Percentiles rank a stretch among this genome's conserved stretches.
These are phyloP conservation scores for Heliconius hortense DNA, from an alignment of 2,888 invertebrate species.

Conservation along the genomic window DNA sequence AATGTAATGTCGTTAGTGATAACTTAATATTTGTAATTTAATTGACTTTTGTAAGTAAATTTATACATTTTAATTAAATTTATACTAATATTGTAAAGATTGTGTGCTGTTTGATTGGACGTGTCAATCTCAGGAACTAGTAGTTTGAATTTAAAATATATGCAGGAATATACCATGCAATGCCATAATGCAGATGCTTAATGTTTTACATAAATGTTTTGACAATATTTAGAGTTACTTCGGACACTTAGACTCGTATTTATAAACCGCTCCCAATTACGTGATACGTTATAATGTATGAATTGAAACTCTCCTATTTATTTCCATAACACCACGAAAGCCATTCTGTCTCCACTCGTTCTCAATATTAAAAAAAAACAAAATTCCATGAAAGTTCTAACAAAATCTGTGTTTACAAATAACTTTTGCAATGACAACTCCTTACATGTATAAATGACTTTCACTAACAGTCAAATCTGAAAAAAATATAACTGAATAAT, in stretches of 20 bases:
- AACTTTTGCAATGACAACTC: background rate
- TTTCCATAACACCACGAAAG: too few relatives aligned
- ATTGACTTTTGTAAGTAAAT: too few relatives aligned
- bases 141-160: too few relatives aligned
- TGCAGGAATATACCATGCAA: too few relatives aligned
- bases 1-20: conserved; percentile 8
- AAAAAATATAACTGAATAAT: background rate
- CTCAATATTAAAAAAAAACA: background rate
- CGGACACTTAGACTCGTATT: too few relatives aligned
- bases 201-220: too few relatives aligned
- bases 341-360: background rate
- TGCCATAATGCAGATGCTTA: too few relatives aligned
- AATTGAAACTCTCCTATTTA: too few relatives aligned
- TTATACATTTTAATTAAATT: background rate
- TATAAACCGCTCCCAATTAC: too few relatives aligned
- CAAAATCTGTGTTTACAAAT: background rate
- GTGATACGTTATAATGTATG: too few relatives aligned
- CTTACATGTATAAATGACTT: background rate
- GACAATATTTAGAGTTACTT: too few relatives aligned
- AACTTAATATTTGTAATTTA: background rate
- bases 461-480: background rate
- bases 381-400: background rate
- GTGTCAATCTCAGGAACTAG: background rate
- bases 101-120: background rate
- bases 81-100: background rate